Evolutionary conservation across 2,888 invertebrate species (phyloP), one percentile per base, ranked within the genome.

Genomic region (Sphaerophoria rueppellii): DNA sequence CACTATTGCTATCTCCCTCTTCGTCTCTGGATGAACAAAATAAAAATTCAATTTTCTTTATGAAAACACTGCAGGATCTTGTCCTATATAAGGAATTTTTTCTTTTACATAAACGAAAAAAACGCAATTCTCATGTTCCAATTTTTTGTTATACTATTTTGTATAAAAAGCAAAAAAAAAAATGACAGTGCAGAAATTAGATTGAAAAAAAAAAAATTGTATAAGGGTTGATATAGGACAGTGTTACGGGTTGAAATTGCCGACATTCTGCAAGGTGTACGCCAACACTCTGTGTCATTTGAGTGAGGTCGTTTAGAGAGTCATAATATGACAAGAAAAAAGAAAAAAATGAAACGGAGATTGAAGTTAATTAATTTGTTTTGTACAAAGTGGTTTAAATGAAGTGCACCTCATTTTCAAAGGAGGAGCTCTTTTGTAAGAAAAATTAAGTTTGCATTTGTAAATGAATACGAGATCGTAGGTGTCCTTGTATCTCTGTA

Each of bases 31-130:
- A 52, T 60, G 50, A 24, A 24, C 1, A 50, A 72, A 72, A 71
- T 65, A 78, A 71, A 78, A 78, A 65, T 72, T 52, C 78, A 78
- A 71, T 78, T 78, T 77, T 78, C 78, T 63, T 43, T 58, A 78
- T 35, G 24, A 71, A 63, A 77, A 71, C 73, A 65, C 63, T 74
- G 73, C 73, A 74, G 63, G 63, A 74, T 63, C 77, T 63, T 57
- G 61, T 71, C 63, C 55, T 50, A 71, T 71, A 65, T 71, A 71
- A 77, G 54, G 57, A 48, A 52, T 37, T 35, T 50, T 37, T 14
- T 50, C 46, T 24, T 24, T 24, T 32, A 61, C 61, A 43, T 61
- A 55, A 12, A 60, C 24, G 48, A 57, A 52, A 48, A 55, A 57
- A 52, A 48, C 69, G 63, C 48, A 71, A 54, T 5, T 37, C 16